Base-by-base conservation (phyloP, 2,888 invertebrate species). In the Zonitis immaculata region DNA sequence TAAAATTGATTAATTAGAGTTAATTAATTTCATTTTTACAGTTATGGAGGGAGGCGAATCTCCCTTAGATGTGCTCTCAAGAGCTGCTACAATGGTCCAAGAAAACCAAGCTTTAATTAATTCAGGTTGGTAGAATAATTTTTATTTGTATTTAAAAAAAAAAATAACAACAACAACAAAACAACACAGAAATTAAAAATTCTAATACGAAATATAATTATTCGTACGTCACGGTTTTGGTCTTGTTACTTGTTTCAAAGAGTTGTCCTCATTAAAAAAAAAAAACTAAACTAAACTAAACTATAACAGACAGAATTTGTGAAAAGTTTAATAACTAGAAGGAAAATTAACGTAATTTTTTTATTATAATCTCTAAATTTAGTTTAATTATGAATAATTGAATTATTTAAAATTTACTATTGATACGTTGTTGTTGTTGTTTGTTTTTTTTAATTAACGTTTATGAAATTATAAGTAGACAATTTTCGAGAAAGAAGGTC, bases 11-110 rank as follows among this genome's bases (percentile, higher is more conserved):
- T 3, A 22, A 5, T 22, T n/a, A n/a, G n/a, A n/a, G n/a, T n/a
- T n/a, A n/a, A n/a, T n/a, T n/a, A n/a, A n/a, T n/a, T n/a, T n/a
- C n/a, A n/a, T n/a, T n/a, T n/a, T n/a, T n/a, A n/a, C 26, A 43
- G 42, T 12, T 26, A 85, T 86, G 85, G 85, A 86, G 75, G 82
- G 83, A 66, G 84, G 88, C 75, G 92, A 92, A 80, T 87, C 90
- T 54, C 88, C 92, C 58, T 77, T 92, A 74, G 91, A 92, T 72
- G 91, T 93, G 65, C 80, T 93, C 62, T 91, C 91, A 63, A 83
- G 91, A 69, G 92, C 91, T 56, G 92, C 92, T 18, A 91, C 91
- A 18, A 91, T 92, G 91, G 86, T 92, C 65, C 90, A 90, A 76
- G 88, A 87, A 60, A 86, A 84, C 64, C 73, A 75, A 48, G 66